Evolutionary conservation across 2,888 invertebrate genomes (phyloP).

Genomic region (Synergus umbraculus): DNA sequence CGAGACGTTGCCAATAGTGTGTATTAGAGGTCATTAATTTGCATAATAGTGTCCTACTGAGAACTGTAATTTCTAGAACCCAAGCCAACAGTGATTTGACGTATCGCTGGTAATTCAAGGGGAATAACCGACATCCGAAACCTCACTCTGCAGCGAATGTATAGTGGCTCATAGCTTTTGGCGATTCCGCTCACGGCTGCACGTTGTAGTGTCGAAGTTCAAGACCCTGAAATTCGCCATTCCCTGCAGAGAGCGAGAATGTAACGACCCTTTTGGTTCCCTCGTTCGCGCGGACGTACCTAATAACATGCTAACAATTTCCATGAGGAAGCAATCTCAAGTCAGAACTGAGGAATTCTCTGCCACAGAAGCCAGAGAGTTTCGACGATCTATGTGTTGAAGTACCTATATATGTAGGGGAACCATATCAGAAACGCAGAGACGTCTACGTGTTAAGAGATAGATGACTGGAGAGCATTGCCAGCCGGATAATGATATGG

Average conservation of each 20-base stretch:
- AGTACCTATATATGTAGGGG: background rate
- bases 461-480: conserved; percentile 34
- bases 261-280: conserved; percentile 40
- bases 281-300: conserved; percentile 27
- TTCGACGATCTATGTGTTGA: conserved; percentile 14
- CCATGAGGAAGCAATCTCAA: conserved; percentile 45
- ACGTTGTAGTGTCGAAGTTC: conserved; percentile 31
- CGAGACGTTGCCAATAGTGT: background rate
- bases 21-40: conserved; percentile 26
- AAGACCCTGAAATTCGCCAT: conserved; percentile 33
- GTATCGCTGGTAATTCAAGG: conserved; percentile 31
- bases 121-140: conserved; percentile 39
- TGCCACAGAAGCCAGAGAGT: conserved; percentile 30
- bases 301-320: conserved; percentile 43
- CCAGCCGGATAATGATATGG: background rate
- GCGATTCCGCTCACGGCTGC: conserved; percentile 25
- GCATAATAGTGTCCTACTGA: conserved; percentile 26
- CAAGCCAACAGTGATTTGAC: conserved; percentile 34
- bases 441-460: conserved; percentile 43
- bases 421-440: conserved; percentile 3
- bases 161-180: conserved; percentile 32
- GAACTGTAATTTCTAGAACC: conserved; percentile 28
- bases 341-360: conserved; percentile 22
- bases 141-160: conserved; percentile 12
- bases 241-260: conserved; percentile 35